Conservation (phyloP, 2,888 invertebrate species). For the Calephelis perditalis region DNA sequence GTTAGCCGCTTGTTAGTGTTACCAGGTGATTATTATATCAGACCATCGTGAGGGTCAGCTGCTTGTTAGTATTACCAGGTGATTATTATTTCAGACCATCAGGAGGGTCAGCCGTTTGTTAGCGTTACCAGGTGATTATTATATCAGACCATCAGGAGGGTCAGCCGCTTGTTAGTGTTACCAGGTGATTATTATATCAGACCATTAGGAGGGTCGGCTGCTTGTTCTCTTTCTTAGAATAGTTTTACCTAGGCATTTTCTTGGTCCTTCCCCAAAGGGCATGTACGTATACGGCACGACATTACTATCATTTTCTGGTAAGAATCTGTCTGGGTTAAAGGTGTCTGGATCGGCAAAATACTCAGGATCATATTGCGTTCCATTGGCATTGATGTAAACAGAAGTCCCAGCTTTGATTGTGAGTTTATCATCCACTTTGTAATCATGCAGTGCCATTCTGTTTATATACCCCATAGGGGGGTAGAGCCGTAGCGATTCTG, state of each 20-base stretch:
- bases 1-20: too few relatives aligned
- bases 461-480: constrained; percentile 37
- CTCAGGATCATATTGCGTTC: constrained; percentile 54
- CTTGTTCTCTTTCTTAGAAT: too few relatives aligned
- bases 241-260: constrained; percentile 75
- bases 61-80: too few relatives aligned
- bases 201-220: too few relatives aligned
- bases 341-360: constrained; percentile 70
- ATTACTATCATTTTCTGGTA: constrained; percentile 69
- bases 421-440: constrained; percentile 34
- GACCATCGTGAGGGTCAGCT: too few relatives aligned
- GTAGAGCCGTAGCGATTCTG: constrained; percentile 34
- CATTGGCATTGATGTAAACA: constrained; percentile 42
- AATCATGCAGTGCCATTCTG: constrained; percentile 30
- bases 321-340: constrained; percentile 76
- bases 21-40: too few relatives aligned
- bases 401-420: constrained; percentile 35
- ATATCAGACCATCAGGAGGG: too few relatives aligned
- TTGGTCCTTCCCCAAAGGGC: constrained; percentile 78
- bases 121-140: too few relatives aligned
- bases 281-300: constrained; percentile 49
- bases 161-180: too few relatives aligned
- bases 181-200: too few relatives aligned
- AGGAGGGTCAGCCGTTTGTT: too few relatives aligned
- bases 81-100: too few relatives aligned